Evolutionary conservation across 2,888 invertebrate species (phyloP).

Genomic region (Platerodrilus igneus): DNA sequence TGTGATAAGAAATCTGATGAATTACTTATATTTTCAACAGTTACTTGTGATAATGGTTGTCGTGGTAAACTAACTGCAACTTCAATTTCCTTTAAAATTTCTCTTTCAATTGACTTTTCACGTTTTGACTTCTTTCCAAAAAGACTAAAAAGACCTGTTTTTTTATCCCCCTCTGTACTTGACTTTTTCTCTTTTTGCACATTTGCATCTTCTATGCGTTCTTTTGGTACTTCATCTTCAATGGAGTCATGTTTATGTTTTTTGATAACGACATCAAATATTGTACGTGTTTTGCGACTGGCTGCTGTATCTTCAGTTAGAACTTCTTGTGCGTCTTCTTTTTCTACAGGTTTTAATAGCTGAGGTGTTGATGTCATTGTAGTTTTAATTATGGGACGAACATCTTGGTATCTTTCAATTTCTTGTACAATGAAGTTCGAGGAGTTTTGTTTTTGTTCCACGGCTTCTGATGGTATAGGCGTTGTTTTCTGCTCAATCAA

Average conservation of each 20-base stretch:
- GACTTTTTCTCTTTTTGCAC: background rate
- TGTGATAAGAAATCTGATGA: background rate
- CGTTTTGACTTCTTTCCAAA: conserved; percentile 28
- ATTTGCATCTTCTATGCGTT: background rate
- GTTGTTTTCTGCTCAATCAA: no score
- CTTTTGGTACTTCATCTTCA: no score
- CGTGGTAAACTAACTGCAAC: no score
- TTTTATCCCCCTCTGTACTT: conserved; percentile 2
- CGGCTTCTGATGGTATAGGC: conserved; percentile 28
- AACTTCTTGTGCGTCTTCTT: no score
- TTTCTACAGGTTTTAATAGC: background rate
- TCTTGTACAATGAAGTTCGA: conserved; percentile 27
- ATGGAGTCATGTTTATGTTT: no score
- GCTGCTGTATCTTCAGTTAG: no score
- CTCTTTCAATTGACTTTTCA: conserved; percentile 7
- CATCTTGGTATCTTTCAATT: conserved; percentile 3
- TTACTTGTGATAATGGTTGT: no score
- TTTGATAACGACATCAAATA: no score
- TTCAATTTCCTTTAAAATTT: no score
- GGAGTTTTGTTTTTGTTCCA: conserved; percentile 6
- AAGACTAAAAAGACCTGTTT: conserved; percentile 27
- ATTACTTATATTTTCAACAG: no score
- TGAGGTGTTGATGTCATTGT: no score
- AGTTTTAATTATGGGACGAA: background rate
- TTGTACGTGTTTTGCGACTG: no score